These are phyloP conservation scores for Dermochelys coriacea DNA, from an alignment of 2,797 vertebrate genomes.

Conservation along the genomic window DNA sequence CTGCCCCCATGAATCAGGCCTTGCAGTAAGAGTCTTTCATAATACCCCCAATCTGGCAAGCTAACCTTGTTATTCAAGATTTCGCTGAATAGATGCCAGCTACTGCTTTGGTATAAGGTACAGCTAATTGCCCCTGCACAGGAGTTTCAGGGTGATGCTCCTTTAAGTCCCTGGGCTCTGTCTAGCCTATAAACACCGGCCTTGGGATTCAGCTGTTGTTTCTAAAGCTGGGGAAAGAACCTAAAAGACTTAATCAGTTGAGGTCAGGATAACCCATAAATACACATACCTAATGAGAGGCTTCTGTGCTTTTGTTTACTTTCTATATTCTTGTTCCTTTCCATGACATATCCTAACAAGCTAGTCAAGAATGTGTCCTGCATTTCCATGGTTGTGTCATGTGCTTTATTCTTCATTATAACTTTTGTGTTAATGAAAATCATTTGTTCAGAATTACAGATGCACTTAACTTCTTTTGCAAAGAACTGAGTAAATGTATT, in stretches of 20 bases:
- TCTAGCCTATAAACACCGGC: neutral
- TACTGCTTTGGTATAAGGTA: neutral
- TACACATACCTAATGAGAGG: neutral
- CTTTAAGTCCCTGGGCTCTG: no score
- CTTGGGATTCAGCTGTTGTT: neutral
- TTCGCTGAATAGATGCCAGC: neutral
- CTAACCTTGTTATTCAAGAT: neutral
- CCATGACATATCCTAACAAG: neutral
- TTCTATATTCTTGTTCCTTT: neutral
- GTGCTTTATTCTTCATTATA: rapidly evolving
- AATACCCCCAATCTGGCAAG: neutral
- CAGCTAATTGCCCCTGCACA: neutral
- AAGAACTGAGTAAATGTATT: neutral
- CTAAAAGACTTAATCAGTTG: constrained; percentile 42
- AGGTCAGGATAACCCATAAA: constrained; percentile 50
- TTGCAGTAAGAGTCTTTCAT: neutral
- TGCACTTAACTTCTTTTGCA: neutral
- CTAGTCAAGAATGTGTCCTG: neutral
- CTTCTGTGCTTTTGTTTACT: neutral
- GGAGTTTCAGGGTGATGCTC: neutral
- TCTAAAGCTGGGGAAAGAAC: neutral
- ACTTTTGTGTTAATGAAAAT: neutral
- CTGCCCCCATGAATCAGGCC: neutral
- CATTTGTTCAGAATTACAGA: neutral
- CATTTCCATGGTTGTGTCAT: rapidly evolving